A percentile compares a stretch with the other conserved stretches of the same genome.
These are phyloP conservation scores for Pachyuromys duprasi DNA, from an alignment of 2,797 vertebrate species.

Conservation along the genomic window DNA sequence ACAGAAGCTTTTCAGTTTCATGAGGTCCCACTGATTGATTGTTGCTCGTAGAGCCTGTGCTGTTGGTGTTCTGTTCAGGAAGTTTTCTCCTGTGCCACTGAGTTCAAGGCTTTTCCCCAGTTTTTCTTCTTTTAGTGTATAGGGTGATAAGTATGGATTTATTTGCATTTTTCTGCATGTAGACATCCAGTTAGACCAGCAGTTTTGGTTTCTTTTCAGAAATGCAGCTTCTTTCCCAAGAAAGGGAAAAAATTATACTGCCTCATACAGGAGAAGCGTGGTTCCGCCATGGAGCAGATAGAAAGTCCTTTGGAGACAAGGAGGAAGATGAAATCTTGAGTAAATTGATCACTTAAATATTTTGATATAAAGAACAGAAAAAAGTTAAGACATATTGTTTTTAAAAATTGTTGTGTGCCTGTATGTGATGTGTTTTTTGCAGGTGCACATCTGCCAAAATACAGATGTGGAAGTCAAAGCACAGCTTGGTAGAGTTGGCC, in stretches of 20 bases:
- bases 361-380: not conserved
- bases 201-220: not conserved
- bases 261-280: not conserved
- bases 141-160: too few relatives aligned
- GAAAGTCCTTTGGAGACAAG: constrained; percentile 10
- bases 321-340: not conserved
- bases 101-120: too few relatives aligned
- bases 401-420: not conserved
- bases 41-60: too few relatives aligned
- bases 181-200: too few relatives aligned
- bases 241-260: not conserved
- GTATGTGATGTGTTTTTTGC: not conserved
- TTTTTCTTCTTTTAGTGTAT: too few relatives aligned
- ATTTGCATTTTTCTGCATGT: too few relatives aligned
- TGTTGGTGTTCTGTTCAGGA: too few relatives aligned
- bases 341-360: not conserved
- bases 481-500: not conserved
- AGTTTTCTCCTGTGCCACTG: too few relatives aligned
- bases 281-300: not conserved
- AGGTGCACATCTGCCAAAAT: not conserved
- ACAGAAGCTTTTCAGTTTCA: too few relatives aligned
- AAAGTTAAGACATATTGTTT: not conserved
- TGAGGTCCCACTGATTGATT: too few relatives aligned
- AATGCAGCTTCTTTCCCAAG: not conserved
- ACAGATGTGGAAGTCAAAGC: not conserved